Conservation (phyloP, 2,113 vertebrate genomes). For the Centrocercus urophasianus region DNA sequence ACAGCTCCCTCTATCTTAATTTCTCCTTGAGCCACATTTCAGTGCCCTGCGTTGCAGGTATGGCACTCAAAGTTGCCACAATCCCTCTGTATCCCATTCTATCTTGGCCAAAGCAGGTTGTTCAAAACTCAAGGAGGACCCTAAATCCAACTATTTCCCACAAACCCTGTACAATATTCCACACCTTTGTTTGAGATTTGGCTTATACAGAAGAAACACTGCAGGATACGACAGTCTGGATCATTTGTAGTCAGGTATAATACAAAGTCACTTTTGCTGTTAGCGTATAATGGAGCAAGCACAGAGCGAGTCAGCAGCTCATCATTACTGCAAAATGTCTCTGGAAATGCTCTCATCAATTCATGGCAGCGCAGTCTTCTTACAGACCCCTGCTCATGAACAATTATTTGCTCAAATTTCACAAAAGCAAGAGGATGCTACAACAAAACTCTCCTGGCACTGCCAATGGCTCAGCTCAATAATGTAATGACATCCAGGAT, state of each 20-base stretch:
- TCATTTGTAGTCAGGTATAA: conserved; percentile 10
- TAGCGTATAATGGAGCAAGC: neutral
- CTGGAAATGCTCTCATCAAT: conserved; percentile 59
- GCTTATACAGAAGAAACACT: neutral
- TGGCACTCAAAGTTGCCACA: neutral
- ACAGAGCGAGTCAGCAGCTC: conserved; percentile 15
- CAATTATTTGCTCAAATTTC: conserved; percentile 77
- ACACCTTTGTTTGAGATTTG: neutral
- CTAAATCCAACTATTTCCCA: neutral
- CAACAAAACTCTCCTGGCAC: conserved; percentile 67
- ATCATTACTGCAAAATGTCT: conserved; percentile 60
- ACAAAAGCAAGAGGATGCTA: conserved; percentile 64
- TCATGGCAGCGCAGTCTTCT: conserved; percentile 53
- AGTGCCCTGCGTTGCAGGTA: neutral
- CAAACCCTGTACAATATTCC: neutral
- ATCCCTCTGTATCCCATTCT: neutral
- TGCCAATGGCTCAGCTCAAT: conserved; percentile 63
- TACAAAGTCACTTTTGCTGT: conserved; percentile 49
- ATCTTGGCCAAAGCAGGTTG: neutral
- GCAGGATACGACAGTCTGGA: neutral
- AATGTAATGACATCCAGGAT: conserved; percentile 64
- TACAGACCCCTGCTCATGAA: conserved; percentile 57
- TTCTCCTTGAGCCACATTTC: neutral
- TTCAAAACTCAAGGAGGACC: neutral
- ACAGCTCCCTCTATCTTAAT: neutral